phyloP scores from a whole-genome alignment of 2,797 vertebrate species.

The Thaleichthys pacificus region DNA sequence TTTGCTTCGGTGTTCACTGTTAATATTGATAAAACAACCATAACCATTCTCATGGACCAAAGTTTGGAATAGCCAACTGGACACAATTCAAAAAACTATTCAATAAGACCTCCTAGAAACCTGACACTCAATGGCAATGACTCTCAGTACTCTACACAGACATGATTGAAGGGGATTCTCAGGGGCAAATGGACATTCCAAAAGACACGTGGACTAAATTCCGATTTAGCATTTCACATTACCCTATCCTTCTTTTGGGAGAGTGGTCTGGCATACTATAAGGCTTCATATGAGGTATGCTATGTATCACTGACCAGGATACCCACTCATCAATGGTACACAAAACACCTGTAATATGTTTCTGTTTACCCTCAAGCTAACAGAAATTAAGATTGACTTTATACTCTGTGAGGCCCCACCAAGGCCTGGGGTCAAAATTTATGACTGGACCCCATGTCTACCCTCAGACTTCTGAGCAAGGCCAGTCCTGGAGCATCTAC shows the following conservation, averaged over 20 bases:
- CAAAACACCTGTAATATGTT: conserved; percentile 39
- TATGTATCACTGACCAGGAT: conserved; percentile 21
- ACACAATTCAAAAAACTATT: conserved; percentile 4
- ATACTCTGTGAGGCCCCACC: conserved; percentile 40
- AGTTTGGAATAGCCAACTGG: conserved; percentile 4
- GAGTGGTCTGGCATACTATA: conserved; percentile 46
- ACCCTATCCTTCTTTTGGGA: conserved; percentile 58
- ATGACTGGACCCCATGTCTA: conserved; percentile 53
- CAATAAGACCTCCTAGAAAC: background rate
- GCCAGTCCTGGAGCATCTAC: conserved; percentile 16
- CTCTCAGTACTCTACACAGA: background rate
- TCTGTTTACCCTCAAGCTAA: conserved; percentile 26
- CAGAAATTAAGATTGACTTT: conserved; percentile 35
- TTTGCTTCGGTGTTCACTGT: background rate
- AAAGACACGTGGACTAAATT: conserved; percentile 46
- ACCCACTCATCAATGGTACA: conserved; percentile 36
- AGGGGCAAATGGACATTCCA: conserved; percentile 57
- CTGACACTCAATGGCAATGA: no score
- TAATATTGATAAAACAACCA: background rate
- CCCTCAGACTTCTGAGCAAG: conserved; percentile 42
- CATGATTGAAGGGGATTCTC: conserved; percentile 37
- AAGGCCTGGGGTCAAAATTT: conserved; percentile 63
- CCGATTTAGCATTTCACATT: conserved; percentile 49
- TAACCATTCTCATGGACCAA: conserved; percentile 10
- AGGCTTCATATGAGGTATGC: conserved; percentile 14